Evolutionary conservation across 2,888 invertebrate genomes (phyloP).

Genomic region (Boloria euphrosyne): DNA sequence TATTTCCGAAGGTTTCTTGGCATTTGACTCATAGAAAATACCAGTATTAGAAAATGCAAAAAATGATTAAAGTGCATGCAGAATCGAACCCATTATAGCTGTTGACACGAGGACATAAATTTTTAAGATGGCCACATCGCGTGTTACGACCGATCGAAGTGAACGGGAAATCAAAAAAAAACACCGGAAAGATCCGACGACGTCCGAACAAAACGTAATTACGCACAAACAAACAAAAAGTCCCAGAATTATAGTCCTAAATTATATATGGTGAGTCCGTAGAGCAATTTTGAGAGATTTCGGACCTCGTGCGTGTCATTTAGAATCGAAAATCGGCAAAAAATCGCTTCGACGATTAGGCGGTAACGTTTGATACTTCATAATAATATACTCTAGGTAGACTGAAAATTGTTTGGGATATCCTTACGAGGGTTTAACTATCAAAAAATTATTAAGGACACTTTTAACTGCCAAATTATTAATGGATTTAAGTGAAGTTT

Average conservation of each 20-base stretch:
- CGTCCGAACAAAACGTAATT: conserved; percentile 56
- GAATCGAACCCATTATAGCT: too few relatives aligned
- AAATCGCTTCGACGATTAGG: conserved; percentile 41
- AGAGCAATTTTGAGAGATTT: conserved; percentile 50
- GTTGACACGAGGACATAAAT: too few relatives aligned
- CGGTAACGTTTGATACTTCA: conserved; percentile 45
- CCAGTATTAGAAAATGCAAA: too few relatives aligned
- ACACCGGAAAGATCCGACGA: conserved; percentile 42
- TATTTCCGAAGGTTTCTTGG: too few relatives aligned
- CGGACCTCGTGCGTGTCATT: conserved; percentile 57
- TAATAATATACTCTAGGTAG: conserved; percentile 33
- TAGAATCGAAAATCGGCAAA: conserved; percentile 45
- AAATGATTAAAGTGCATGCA: too few relatives aligned
- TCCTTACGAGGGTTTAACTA: too few relatives aligned
- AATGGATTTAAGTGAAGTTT: too few relatives aligned
- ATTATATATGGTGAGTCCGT: conserved; percentile 62
- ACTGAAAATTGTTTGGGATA: too few relatives aligned
- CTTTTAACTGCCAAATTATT: too few relatives aligned
- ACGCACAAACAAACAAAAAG: conserved; percentile 58
- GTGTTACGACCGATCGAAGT: conserved; percentile 18
- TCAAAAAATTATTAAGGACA: too few relatives aligned
- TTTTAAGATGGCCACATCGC: background rate
- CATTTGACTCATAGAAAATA: too few relatives aligned
- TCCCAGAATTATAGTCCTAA: conserved; percentile 67
- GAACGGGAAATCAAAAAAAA: conserved; percentile 29